Evolutionary conservation across 2,797 vertebrate genomes (phyloP).

Genomic region (Crossoptilon crossoptilon): DNA sequence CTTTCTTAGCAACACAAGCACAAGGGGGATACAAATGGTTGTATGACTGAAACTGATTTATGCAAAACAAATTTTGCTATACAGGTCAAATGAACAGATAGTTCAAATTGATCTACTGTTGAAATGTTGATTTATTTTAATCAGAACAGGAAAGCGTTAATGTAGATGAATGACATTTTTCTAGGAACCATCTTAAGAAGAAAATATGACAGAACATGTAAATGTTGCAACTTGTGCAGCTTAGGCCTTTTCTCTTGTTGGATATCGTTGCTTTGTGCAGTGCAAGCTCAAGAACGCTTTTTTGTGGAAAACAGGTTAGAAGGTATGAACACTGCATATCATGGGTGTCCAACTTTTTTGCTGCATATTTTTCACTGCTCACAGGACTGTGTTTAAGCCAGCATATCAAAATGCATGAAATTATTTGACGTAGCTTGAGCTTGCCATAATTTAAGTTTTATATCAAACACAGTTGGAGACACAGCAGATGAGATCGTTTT

Average conservation of each 20-base stretch:
- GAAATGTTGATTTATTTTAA: background rate
- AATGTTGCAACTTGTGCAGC: background rate
- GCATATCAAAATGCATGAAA: too few species aligned
- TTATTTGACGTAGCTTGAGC: too few species aligned
- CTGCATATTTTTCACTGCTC: too few species aligned
- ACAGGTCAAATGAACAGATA: background rate
- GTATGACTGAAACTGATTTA: background rate
- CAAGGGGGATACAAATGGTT: background rate
- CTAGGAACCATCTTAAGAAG: background rate
- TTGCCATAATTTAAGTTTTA: too few species aligned
- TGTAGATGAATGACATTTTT: background rate
- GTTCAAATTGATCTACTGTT: background rate
- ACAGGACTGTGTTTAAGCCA: too few species aligned
- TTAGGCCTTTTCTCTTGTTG: background rate
- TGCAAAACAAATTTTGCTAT: background rate
- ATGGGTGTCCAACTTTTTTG: too few species aligned
- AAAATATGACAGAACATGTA: background rate
- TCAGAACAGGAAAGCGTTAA: background rate
- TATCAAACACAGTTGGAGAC: too few species aligned
- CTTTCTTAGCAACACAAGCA: conserved; percentile 38
- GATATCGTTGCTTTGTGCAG: background rate
- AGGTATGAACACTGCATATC: background rate
- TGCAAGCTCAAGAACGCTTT: background rate
- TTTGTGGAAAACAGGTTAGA: background rate
- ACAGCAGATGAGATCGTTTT: too few species aligned